Evolutionary conservation across 2,113 vertebrate species (phyloP).

Genomic region (Rhombomys opimus): DNA sequence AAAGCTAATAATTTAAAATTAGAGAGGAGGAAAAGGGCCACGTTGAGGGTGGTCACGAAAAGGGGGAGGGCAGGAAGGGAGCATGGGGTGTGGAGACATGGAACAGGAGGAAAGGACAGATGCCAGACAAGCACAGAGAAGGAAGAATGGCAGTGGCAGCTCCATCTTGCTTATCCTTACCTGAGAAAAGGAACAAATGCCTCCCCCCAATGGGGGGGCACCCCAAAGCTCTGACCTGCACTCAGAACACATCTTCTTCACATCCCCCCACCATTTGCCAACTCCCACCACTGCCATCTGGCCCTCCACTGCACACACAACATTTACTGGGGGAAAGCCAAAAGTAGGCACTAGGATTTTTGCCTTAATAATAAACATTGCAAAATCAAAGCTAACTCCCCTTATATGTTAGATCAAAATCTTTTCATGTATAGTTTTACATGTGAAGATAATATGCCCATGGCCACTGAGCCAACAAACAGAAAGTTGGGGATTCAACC

Average conservation of each 20-base stretch:
- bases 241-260: neutral
- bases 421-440: neutral
- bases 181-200: neutral
- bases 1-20: neutral
- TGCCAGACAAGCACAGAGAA: accelerated
- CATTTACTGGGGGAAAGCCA: slow-evolving; percentile 4
- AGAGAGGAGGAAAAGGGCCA: slow-evolving; percentile 25
- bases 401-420: neutral
- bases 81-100: neutral
- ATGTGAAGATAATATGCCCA: neutral
- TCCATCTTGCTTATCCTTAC: neutral
- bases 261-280: neutral
- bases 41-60: neutral
- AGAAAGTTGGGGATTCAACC: neutral
- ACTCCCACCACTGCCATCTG: slow-evolving; percentile 12
- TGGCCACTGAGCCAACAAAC: neutral
- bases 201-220: accelerated
- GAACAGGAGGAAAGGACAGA: neutral
- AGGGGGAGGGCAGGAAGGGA: neutral
- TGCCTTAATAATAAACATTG: neutral
- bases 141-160: accelerated
- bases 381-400: neutral
- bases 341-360: neutral
- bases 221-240: neutral
- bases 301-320: neutral